Conservation (phyloP, 2,113 vertebrate species). For the Phaethon lepturus region DNA sequence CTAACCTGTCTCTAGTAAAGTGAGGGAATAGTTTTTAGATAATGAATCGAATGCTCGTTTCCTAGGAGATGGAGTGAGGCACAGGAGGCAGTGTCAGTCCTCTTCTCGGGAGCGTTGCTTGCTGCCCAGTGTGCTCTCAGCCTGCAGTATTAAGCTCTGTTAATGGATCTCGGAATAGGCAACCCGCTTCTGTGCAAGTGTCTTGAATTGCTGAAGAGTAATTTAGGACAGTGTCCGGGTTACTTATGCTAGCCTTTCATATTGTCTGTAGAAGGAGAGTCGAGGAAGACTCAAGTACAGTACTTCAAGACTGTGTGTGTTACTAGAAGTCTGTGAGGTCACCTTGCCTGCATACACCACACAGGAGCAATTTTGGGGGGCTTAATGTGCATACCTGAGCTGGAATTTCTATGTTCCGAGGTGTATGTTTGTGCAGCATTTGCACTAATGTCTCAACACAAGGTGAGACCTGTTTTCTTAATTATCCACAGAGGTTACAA, state of each 20-base stretch:
- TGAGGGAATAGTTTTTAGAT: not conserved
- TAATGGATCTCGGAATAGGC: not conserved
- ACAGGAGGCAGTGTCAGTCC: not conserved
- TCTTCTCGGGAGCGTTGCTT: not conserved
- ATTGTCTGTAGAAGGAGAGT: not conserved
- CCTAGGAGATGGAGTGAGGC: not conserved
- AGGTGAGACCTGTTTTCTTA: not conserved
- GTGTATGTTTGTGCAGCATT: not conserved
- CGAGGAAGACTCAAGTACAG: not conserved
- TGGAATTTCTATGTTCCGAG: not conserved
- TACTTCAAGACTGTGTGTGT: not conserved
- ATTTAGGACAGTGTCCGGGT: not conserved
- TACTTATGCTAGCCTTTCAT: not conserved
- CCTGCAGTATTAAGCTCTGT: not conserved
- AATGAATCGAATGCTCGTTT: conserved; percentile 16
- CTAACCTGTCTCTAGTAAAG: not conserved
- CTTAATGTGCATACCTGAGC: not conserved
- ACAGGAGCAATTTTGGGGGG: accelerated
- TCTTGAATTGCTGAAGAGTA: not conserved
- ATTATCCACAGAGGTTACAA: not conserved
- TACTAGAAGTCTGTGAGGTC: not conserved
- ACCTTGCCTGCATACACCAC: not conserved
- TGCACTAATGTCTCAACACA: not conserved
- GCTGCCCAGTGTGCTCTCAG: not conserved
- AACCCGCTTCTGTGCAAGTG: not conserved